Evolutionary conservation across 1,140 invertebrate genomes (phyloP).

Genomic region (Pachyrhynchus sulphureomaculatus): DNA sequence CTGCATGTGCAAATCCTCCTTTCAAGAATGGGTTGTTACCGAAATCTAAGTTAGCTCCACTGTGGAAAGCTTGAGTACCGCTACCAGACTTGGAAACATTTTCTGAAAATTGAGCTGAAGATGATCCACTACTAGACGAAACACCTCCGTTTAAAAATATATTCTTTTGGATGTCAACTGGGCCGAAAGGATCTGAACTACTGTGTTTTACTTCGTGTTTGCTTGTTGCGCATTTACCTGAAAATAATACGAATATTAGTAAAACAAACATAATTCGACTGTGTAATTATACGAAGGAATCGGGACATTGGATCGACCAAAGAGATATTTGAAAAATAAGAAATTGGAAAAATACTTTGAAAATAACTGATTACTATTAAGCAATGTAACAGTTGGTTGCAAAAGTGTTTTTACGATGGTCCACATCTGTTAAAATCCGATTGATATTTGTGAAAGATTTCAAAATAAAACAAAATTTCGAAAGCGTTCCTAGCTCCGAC

Average conservation of each 20-base stretch:
- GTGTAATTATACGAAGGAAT: no score
- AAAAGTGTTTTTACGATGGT: no score
- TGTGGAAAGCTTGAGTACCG: slow-evolving; percentile 7
- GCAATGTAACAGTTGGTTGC: no score
- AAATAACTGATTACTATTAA: background rate
- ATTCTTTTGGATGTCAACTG: slow-evolving; percentile 46
- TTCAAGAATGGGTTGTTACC: slow-evolving; percentile 30
- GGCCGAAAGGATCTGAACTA: slow-evolving; percentile 9
- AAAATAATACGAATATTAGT: background rate
- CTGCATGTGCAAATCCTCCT: slow-evolving; percentile 32
- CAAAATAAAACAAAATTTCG: no score
- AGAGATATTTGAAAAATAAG: background rate
- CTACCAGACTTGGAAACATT: background rate
- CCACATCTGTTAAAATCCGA: no score
- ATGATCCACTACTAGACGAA: background rate
- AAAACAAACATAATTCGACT: no score
- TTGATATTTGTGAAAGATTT: no score
- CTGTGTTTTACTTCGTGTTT: slow-evolving; percentile 20
- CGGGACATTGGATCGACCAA: background rate
- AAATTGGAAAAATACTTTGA: background rate
- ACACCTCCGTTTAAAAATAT: slow-evolving; percentile 42
- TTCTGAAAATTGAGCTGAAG: slow-evolving; percentile 7
- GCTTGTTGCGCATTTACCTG: slow-evolving; percentile 16
- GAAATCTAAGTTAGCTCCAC: slow-evolving; percentile 20
- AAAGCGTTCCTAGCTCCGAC: no score